Evolutionary conservation across 2,888 invertebrate species (phyloP).

Genomic region (Blera fallax): DNA sequence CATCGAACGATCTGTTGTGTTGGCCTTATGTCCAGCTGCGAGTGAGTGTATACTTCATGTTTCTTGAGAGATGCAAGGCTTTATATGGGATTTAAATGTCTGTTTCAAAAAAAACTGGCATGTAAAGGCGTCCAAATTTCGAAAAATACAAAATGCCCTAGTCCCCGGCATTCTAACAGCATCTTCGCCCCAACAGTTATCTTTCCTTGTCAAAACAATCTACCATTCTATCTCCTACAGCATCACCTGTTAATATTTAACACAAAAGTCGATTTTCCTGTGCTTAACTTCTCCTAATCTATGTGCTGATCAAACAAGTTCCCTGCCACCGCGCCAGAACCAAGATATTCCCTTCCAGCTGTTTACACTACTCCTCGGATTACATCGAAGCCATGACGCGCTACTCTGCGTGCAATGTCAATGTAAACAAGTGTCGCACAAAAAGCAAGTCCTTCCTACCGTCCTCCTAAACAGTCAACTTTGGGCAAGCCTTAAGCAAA

Average conservation of each 20-base stretch:
- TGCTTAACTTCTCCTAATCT: constrained; percentile 7
- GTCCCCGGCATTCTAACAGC: too few species aligned
- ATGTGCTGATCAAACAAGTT: constrained; percentile 10
- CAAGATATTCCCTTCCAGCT: constrained; percentile 10
- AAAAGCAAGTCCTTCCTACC: background rate
- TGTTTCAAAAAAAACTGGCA: too few species aligned
- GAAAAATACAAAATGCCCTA: too few species aligned
- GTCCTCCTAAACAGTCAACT: constrained; percentile 1
- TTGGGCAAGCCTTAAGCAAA: background rate
- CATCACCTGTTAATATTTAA: background rate
- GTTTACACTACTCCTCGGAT: constrained; percentile 29
- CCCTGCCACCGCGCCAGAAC: background rate
- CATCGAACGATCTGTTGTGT: too few species aligned
- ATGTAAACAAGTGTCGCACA: constrained; percentile 44
- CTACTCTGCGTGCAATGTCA: constrained; percentile 42
- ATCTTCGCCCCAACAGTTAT: background rate
- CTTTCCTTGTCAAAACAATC: background rate
- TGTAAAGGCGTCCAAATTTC: too few species aligned
- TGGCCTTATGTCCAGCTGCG: too few species aligned
- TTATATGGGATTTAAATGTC: too few species aligned
- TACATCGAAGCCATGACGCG: constrained; percentile 35
- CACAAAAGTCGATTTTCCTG: background rate
- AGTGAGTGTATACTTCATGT: too few species aligned
- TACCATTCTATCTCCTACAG: background rate
- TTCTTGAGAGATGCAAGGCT: too few species aligned